Base-by-base conservation (phyloP, 37 sponge, comb jelly and placozoan genomes). In the Theonella swinhoei region DNA sequence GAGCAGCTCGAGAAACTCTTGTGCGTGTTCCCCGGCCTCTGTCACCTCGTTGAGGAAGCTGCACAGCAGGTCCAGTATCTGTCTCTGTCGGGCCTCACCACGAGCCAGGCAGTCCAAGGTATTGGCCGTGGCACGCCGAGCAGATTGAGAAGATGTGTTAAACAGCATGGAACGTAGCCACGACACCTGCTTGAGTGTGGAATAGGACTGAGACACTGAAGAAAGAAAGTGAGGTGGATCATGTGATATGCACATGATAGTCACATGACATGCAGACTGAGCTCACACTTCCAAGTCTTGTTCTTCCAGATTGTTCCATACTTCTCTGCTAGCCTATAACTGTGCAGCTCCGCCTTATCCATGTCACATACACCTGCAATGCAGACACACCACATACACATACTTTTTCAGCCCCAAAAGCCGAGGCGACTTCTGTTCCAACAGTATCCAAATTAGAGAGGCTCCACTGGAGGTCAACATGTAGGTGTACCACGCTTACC, bases 101-200 rank as follows among this genome's bases (percentile, higher is more conserved):
- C 83, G 62, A 32, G 88, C 85, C 36, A 97, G 86, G 19, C 82
- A 80, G 42, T 64, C 71, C 32, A 97, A 30, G 79, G 94, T 82
- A 36, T 42, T 76, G 58, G 87, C 89, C 3, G 93, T 88, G 20
- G 88, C 72, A 0, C 32, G 70, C 19, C 97, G 88, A 26, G 88
- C 91, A 30, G 88, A 73, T 35, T 85, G 83, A 34, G 85, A 87
- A 60, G 95, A 86, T 5, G 91, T 76, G 62, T 90, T 91, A 71
- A 97, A 97, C 82, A 97, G 78, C 88, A 92, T 90, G 22, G 80
- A 75, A 19, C 85, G 84, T 34, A 97, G 84, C 97, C 97, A 97
- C 3, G 90, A 78, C 4, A 75, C 80, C 23, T 89, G 94, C 0
- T 79, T 64, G 23, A 89, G 70, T 7, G 77, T 41, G 42, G 85